These are phyloP conservation scores for Mirza zaza DNA, from an alignment of 2,113 vertebrate genomes.

Conservation along the genomic window DNA sequence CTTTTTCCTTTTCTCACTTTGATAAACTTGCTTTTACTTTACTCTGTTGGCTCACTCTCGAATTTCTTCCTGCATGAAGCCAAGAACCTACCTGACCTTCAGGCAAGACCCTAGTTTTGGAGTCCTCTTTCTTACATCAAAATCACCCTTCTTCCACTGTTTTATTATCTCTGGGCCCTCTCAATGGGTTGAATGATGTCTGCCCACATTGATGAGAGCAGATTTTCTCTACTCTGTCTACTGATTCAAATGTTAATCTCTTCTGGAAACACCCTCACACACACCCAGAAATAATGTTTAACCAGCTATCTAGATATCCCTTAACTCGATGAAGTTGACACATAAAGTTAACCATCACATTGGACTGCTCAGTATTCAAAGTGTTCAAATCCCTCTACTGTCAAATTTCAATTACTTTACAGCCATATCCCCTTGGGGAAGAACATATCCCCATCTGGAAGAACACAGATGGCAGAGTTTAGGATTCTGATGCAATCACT, in stretches of 20 bases:
- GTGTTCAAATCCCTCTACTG: background rate
- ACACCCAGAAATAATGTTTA: background rate
- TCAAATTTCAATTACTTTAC: background rate
- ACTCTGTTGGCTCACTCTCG: too few relatives aligned
- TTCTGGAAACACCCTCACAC: background rate
- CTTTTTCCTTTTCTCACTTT: too few relatives aligned
- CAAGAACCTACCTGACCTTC: too few relatives aligned
- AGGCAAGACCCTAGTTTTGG: too few relatives aligned
- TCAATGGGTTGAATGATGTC: background rate
- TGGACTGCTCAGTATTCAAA: background rate
- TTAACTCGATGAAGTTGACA: background rate
- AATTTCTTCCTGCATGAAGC: too few relatives aligned
- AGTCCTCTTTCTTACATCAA: too few relatives aligned
- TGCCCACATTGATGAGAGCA: background rate
- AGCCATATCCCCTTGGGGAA: background rate
- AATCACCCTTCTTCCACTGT: background rate
- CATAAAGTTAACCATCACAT: background rate
- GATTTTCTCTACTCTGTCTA: background rate
- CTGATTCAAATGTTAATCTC: background rate
- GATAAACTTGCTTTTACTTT: too few relatives aligned
- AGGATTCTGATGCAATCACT: background rate
- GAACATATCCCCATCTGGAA: too few relatives aligned
- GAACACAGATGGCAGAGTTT: background rate
- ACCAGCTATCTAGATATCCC: too few relatives aligned
- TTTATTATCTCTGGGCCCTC: background rate